These are phyloP conservation scores for Artibeus jamaicensis DNA, from an alignment of 2,797 vertebrate species.

Conservation along the genomic window DNA sequence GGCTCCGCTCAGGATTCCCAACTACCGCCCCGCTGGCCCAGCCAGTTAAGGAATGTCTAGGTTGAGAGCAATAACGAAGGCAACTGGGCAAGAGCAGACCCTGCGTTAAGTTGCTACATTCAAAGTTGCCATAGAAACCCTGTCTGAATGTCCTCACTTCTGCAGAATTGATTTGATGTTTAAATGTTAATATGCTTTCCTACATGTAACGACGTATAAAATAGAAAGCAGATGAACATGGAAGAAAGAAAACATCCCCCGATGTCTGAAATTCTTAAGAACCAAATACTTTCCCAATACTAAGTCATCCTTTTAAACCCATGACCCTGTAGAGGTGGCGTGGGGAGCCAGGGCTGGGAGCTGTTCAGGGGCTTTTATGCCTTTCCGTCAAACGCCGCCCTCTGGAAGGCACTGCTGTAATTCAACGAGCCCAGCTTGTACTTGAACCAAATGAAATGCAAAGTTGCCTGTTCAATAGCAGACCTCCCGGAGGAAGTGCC, in stretches of 20 bases:
- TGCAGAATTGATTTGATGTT: slow-evolving; percentile 55
- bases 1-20: not conserved
- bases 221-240: not conserved
- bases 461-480: slow-evolving; percentile 78
- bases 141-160: slow-evolving; percentile 53
- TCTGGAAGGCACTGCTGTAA: slow-evolving; percentile 76
- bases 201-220: not conserved
- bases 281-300: not conserved
- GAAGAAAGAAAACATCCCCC: not conserved
- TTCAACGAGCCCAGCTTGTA: slow-evolving; percentile 70
- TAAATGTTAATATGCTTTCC: slow-evolving; percentile 56
- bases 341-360: slow-evolving; percentile 49
- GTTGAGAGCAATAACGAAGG: not conserved
- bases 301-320: not conserved
- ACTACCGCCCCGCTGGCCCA: not conserved
- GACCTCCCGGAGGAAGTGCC: slow-evolving; percentile 75
- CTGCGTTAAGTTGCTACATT: slow-evolving; percentile 53
- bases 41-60: slow-evolving; percentile 15
- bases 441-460: slow-evolving; percentile 80
- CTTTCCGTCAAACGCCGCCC: slow-evolving; percentile 53
- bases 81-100: slow-evolving; percentile 16
- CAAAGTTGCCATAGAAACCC: slow-evolving; percentile 77
- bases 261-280: slow-evolving; percentile 2
- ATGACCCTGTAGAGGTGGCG: not conserved
- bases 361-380: not conserved